Percentiles rank a stretch among this genome's conserved stretches.
phyloP scores from a whole-genome alignment of 2,113 vertebrate genomes.

The Craseonycteris thonglongyai region DNA sequence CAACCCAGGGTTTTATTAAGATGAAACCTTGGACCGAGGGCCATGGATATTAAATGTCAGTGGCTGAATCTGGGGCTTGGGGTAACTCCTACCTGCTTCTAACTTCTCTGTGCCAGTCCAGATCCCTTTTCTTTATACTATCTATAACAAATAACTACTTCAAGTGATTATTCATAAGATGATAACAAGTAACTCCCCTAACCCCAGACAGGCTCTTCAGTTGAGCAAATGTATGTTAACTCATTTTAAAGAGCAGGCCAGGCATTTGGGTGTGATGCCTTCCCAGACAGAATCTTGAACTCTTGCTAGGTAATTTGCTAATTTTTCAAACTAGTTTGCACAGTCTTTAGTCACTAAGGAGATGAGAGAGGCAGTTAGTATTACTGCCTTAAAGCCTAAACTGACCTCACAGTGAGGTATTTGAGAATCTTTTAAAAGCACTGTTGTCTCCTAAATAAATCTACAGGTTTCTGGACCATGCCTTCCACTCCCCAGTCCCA shows the following conservation, averaged over 20 bases:
- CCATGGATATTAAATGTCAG: background rate
- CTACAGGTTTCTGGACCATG: constrained; percentile 66
- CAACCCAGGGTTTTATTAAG: background rate
- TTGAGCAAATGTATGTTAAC: background rate
- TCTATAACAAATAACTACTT: background rate
- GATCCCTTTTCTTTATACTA: background rate
- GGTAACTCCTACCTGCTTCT: background rate
- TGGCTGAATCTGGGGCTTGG: background rate
- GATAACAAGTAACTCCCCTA: background rate
- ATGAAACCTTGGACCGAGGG: background rate
- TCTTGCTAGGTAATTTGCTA: background rate
- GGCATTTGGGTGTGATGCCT: background rate
- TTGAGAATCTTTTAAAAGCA: constrained; percentile 54
- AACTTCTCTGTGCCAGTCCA: background rate
- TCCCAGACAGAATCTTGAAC: background rate
- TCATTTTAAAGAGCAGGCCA: background rate
- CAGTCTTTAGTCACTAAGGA: background rate
- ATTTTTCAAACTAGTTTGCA: background rate
- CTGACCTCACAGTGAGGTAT: constrained; percentile 19
- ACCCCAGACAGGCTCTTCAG: background rate
- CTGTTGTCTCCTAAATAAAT: constrained; percentile 61
- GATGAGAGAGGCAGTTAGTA: constrained; percentile 22
- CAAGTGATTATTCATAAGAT: background rate
- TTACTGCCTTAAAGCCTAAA: constrained; percentile 25
- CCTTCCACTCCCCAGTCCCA: constrained; percentile 34